A percentile compares a stretch with the other conserved stretches of the same genome.
phyloP scores from a whole-genome alignment of 2,113 vertebrate genomes.

The Rhynchopsitta pachyrhyncha region DNA sequence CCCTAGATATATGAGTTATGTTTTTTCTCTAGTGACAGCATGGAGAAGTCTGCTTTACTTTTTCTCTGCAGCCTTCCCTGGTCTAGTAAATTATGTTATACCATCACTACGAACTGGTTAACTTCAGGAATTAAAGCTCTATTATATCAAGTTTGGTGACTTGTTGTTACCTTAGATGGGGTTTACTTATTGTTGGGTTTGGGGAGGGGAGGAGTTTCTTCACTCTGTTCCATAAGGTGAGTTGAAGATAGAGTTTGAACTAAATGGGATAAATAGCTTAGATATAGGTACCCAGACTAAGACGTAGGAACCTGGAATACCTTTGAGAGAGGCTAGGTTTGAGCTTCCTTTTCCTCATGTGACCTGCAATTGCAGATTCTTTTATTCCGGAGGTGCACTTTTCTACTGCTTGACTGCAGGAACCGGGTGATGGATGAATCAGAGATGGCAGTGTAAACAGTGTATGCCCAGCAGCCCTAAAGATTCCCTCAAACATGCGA shows the following conservation, averaged over 20 bases:
- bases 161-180: background rate
- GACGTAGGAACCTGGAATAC: background rate
- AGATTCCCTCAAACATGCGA: constrained; percentile 15
- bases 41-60: background rate
- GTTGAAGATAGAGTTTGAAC: background rate
- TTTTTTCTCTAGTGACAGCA: background rate
- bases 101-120: background rate
- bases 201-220: background rate
- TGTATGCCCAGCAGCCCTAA: background rate
- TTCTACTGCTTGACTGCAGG: constrained; percentile 3
- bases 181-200: background rate
- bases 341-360: background rate
- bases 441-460: constrained; percentile 33
- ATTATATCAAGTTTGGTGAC: background rate
- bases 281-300: background rate
- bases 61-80: background rate
- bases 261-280: background rate
- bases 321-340: background rate
- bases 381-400: background rate
- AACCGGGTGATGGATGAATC: constrained; percentile 26
- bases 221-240: background rate
- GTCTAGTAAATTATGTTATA: background rate
- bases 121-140: background rate
- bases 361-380: constrained; percentile 17
- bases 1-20: background rate